Percentiles rank a stretch among this genome's conserved stretches.
phyloP scores from a whole-genome alignment of 2,888 invertebrate species.

The Catocala fraxini region DNA sequence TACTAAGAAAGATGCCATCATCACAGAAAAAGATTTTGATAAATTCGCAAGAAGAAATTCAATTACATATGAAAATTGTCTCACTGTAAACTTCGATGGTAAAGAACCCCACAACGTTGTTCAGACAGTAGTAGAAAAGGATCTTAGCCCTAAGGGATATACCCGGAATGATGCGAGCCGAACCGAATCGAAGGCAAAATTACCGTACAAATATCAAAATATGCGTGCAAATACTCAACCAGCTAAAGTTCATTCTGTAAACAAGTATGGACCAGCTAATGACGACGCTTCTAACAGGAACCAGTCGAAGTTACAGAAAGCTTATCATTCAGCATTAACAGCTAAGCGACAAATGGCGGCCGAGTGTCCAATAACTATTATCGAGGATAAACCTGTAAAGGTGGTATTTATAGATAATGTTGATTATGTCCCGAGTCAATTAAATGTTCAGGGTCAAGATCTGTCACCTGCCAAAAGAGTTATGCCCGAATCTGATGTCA shows the following conservation, averaged over 20 bases:
- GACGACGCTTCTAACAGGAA: constrained; percentile 69
- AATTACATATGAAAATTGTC: constrained; percentile 75
- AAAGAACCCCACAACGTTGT: constrained; percentile 72
- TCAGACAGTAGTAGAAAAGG: constrained; percentile 72
- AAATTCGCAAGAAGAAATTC: constrained; percentile 82
- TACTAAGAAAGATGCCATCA: constrained; percentile 70
- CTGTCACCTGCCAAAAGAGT: constrained; percentile 70
- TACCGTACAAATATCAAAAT: constrained; percentile 60
- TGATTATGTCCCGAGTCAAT: constrained; percentile 64
- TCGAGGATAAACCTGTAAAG: constrained; percentile 84
- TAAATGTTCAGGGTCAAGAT: constrained; percentile 77
- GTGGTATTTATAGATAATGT: constrained; percentile 76
- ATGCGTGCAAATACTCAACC: constrained; percentile 53
- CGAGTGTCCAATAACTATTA: constrained; percentile 73
- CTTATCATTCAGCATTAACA: constrained; percentile 77
- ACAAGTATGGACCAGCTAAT: constrained; percentile 48
- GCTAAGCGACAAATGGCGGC: constrained; percentile 68
- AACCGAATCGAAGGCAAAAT: constrained; percentile 64
- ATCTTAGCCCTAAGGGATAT: constrained; percentile 60
- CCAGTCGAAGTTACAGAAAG: constrained; percentile 78
- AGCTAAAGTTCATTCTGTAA: constrained; percentile 54
- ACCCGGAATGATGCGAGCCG: constrained; percentile 64
- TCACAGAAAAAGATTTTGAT: constrained; percentile 84
- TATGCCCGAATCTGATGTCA: constrained; percentile 53
- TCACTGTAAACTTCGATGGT: constrained; percentile 74